These are phyloP conservation scores for Melitaea athalia DNA, from an alignment of 2,888 invertebrate species.

Conservation along the genomic window DNA sequence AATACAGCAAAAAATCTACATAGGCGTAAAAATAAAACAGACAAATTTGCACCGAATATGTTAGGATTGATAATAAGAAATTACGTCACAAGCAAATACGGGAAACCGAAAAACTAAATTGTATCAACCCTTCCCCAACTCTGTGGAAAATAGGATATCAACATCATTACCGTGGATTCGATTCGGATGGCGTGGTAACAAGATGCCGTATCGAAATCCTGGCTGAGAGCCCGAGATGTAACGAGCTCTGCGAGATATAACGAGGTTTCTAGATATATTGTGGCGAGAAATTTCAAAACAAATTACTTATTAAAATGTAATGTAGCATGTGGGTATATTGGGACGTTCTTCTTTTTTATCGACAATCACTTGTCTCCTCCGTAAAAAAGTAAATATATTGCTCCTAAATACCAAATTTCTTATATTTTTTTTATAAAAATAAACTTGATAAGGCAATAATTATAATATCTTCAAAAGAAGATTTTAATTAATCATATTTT, in stretches of 20 bases:
- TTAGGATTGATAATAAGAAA: background rate
- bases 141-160: constrained; percentile 43
- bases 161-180: constrained; percentile 43
- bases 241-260: constrained; percentile 26
- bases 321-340: too few relatives aligned
- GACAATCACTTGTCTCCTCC: too few relatives aligned
- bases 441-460: too few relatives aligned
- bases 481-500: too few relatives aligned
- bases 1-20: too few relatives aligned
- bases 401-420: too few relatives aligned
- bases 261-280: constrained; percentile 1
- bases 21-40: background rate
- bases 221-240: constrained; percentile 30
- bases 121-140: constrained; percentile 34
- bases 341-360: too few relatives aligned
- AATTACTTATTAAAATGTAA: background rate
- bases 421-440: too few relatives aligned
- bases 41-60: background rate
- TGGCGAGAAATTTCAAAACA: background rate
- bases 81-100: constrained; percentile 21
- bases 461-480: too few relatives aligned
- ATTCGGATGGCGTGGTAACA: constrained; percentile 38
- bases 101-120: constrained; percentile 26
- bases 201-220: constrained; percentile 36
- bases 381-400: too few relatives aligned